Evolutionary conservation across 2,113 vertebrate genomes (phyloP), one percentile per base, ranked within the genome.

Genomic region (Phalacrocorax brasilianus): DNA sequence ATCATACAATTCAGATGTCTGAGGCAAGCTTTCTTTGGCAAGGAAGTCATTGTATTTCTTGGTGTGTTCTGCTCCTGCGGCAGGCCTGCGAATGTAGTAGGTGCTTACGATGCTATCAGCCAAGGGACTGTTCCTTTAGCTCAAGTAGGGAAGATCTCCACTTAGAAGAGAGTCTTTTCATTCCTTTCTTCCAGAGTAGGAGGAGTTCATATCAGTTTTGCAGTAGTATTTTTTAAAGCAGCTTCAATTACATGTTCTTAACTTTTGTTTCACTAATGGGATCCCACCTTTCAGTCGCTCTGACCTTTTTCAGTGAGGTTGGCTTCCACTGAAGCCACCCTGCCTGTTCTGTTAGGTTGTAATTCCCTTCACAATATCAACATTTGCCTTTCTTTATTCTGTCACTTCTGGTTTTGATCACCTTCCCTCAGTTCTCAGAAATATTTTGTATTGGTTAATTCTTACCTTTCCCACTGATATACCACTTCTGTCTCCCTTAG

Each of bases 161-260:
- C 82, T 85, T 94, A 71, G 72, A 91, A 89, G 26, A 95, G 82
- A 90, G 70, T 63, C 71, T 58, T 93, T 87, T 73, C 55, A 94
- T 30, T 42, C 33, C 50, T 77, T 85, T 85, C 23, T 94, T 91
- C 66, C 35, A 32, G 62, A 88, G 77, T 65, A 76, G 63, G 55
- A 82, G 91, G 81, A 83, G 71, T 79, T 91, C 59, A 45, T 83
- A 5, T 79, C 67, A 8, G 71, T 77, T 88, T 88, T 77, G 15
- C 68, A 27, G 59, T 15, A 67, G n/a, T 47, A 38, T 38, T 52
- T 50, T 96, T 90, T 91, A 55, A 93, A 88, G 61, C 45, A 24
- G 38, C 75, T 91, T 88, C 85, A 79, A 70, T 93, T 91, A 79
- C 35, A 1, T 92, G 74, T 92, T 94, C 79, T 78, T 86, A 74